Percentiles rank a stretch among this genome's conserved stretches.
Conservation (phyloP, 2,797 vertebrate genomes). For the Poecilia wingei region DNA sequence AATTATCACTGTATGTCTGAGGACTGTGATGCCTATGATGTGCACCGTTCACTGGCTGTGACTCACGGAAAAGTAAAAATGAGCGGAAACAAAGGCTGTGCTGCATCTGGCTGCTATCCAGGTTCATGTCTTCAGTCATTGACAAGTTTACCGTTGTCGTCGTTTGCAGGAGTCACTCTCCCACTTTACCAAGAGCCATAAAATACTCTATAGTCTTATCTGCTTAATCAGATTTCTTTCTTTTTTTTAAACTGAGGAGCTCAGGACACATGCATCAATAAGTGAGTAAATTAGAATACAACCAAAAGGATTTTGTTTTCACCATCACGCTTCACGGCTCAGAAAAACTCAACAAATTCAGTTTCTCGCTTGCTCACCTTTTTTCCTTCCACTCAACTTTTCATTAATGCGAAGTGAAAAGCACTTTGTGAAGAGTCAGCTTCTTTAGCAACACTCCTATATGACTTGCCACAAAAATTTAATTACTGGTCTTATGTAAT, state of each 20-base stretch:
- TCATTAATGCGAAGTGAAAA: not conserved
- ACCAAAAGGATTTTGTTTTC: not conserved
- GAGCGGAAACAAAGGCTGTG: conserved; percentile 31
- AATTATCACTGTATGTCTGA: conserved; percentile 56
- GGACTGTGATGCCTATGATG: conserved; percentile 56
- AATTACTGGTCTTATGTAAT: not conserved
- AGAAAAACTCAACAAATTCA: not conserved
- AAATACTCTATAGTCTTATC: conserved; percentile 35
- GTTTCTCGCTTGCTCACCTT: not conserved
- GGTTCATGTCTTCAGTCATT: conserved; percentile 47
- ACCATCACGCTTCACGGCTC: not conserved
- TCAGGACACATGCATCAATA: conserved; percentile 24
- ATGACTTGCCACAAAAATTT: not conserved
- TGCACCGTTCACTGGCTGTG: conserved; percentile 64
- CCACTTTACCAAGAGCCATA: conserved; percentile 55
- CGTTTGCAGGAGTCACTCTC: conserved; percentile 39
- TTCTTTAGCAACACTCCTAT: not conserved
- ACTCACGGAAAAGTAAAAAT: conserved; percentile 48
- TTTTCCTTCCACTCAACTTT: not conserved
- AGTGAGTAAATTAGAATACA: not conserved
- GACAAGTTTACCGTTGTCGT: conserved; percentile 40
- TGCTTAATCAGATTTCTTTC: conserved; percentile 25
- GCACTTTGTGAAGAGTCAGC: not conserved
- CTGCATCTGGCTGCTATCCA: conserved; percentile 31
- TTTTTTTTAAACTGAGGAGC: conserved; percentile 20